These are phyloP conservation scores for Poeciliopsis paucimaculata DNA, from an alignment of 2,797 vertebrate genomes.

Conservation along the genomic window DNA sequence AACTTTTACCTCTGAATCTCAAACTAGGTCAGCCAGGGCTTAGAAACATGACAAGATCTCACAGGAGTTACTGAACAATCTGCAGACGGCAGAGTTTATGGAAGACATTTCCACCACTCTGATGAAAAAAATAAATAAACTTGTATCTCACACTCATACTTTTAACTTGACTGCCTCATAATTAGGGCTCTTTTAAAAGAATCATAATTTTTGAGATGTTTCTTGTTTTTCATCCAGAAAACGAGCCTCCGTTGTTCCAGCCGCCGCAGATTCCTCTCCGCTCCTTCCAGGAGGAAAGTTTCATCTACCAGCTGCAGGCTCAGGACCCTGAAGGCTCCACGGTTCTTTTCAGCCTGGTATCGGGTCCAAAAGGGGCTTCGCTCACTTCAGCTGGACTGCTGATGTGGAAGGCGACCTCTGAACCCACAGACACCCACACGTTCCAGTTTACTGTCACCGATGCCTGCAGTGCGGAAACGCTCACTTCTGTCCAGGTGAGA, in stretches of 20 bases:
- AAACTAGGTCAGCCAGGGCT: constrained; percentile 50
- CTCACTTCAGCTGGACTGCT: constrained; percentile 88
- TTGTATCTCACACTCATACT: neutral
- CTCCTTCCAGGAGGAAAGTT: constrained; percentile 87
- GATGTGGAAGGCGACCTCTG: constrained; percentile 81
- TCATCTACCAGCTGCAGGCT: constrained; percentile 87
- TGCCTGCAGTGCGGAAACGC: constrained; percentile 83
- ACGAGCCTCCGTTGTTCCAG: constrained; percentile 84
- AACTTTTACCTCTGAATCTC: constrained; percentile 38
- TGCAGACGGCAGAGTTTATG: neutral
- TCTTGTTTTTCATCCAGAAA: constrained; percentile 75
- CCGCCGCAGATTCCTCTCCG: constrained; percentile 70
- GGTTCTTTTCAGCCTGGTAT: constrained; percentile 82
- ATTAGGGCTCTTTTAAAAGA: neutral
- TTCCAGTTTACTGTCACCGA: constrained; percentile 83
- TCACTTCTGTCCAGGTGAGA: constrained; percentile 79
- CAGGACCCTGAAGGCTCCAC: constrained; percentile 87
- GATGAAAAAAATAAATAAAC: neutral
- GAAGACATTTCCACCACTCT: neutral
- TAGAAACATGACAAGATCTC: neutral
- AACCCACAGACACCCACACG: constrained; percentile 54
- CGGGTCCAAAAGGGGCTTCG: constrained; percentile 82
- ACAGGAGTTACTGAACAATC: neutral
- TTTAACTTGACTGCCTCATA: neutral
- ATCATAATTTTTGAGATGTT: neutral